Evolutionary conservation across 2,888 invertebrate genomes (phyloP), one percentile per base, ranked within the genome.

Genomic region (Apoda limacodes): DNA sequence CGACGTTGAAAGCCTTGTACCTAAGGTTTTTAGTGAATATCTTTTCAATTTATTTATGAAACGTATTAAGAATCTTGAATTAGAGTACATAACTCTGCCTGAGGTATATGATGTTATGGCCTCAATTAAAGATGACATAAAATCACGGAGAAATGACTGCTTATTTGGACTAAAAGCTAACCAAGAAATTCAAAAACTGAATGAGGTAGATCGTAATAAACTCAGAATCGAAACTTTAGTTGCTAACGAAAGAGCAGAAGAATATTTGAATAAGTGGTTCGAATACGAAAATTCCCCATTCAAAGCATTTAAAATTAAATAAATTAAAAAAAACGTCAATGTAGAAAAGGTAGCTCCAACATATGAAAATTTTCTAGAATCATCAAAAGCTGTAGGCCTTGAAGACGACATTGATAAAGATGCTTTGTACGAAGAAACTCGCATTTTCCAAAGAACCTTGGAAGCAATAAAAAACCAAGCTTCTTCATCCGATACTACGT

Each of bases 181-280:
- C 24, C 9, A 24, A n/a, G 24, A 24, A 24, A 24, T 24, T 10
- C 24, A 24, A 13, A 24, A 24, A 24, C 24, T 24, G 12, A 24
- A 24, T 24, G 24, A 24, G 24, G 24, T 24, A 11, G 24, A 24
- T 13, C 24, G 24, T 24, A 24, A 24, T 24, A 24, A 24, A 24
- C 12, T 24, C 24, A 24, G 24, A 24, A 24, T 10, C 24, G 24
- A 24, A 12, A 13, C 24, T 24, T 13, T 24, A 24, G 24, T 24
- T 24, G 24, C 24, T n/a, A 11, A 24, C 12, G 24, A 24, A 24
- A 24, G 24, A 24, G 24, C 24, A 24, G 24, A 24, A 11, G 12
- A 24, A 11, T 24, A n/a, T 24, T 24, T 24, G 12, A 24, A 24
- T 11, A 24, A 24, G 12, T 24, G 24, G 12, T 10, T 24, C 24